Base-by-base conservation (phyloP, 2,888 invertebrate genomes). In the Trypoxylon attenuatum region DNA sequence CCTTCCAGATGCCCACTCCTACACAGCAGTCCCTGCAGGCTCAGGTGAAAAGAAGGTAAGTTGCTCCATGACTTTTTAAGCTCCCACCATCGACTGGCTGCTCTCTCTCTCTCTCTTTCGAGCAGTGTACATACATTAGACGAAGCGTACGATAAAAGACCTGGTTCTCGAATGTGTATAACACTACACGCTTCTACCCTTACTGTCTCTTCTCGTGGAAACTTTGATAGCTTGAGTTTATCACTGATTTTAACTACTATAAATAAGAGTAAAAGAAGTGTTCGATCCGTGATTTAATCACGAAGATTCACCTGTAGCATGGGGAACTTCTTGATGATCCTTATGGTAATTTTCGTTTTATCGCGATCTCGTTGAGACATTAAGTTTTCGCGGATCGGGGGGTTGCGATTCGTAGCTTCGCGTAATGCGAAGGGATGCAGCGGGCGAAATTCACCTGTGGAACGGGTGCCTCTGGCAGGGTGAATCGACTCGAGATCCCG, bases 1-100 rank as follows among this genome's bases (percentile, higher is more conserved):
- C 76, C 21, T 43, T 52, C 13, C 66, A 64, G 23, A 27, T 55
- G n/a, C 23, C 56, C 8, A 41, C 72, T 1, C 29, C 71, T 19
- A 60, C 68, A 6, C 73, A 65, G 18, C 71, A 67, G 19, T 50
- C 71, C 21, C 51, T 43, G 25, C 78, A 67, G 47, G 43, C 52
- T 25, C 76, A 76, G 43, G 58, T 60, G 25, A 77, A 74, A 27
- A 67, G 69, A 23, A 76, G 69, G 76, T 76, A 39, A 69, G 71
- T 43, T 15, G 3, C 22, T 15, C n/a, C 43, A 21, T 21, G 19
- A 43, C 22, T 43, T 10, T 43, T 25, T 41, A 8, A 5, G 41
- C 23, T 25, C 16, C 29, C 47, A n/a, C 13, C 29, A 18, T 29
- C 47, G 16, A 8, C 29, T 16, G 18, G 4, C 18, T n/a, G 1